Conservation (phyloP, 2,888 invertebrate genomes). For the Philereme transversata region DNA sequence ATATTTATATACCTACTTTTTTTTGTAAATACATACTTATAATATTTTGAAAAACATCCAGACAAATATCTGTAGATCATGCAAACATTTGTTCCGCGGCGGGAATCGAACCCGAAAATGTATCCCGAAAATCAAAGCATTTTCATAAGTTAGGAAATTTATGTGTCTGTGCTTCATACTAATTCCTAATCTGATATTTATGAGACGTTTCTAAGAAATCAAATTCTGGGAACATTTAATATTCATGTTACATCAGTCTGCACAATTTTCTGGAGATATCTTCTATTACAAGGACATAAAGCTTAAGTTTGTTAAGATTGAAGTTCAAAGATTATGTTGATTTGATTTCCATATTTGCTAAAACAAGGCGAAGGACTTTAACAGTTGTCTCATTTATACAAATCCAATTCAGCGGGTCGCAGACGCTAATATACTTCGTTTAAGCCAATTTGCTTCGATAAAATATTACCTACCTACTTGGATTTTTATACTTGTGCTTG, state of each 20-base stretch:
- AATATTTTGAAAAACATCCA: no score
- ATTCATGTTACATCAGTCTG: background rate
- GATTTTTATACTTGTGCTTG: no score
- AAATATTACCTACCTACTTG: no score
- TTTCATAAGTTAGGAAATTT: no score
- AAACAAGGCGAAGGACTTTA: background rate
- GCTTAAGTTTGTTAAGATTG: constrained; percentile 3
- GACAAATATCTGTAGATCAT: no score
- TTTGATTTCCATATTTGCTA: constrained; percentile 16
- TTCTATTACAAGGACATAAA: background rate
- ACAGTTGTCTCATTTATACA: background rate
- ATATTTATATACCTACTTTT: no score
- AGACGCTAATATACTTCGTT: constrained; percentile 6
- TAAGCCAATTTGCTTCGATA: background rate
- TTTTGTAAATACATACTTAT: no score
- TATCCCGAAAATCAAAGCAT: no score
- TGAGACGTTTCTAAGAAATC: background rate
- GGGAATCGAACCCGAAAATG: no score
- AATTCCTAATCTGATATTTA: background rate
- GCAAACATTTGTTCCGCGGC: no score
- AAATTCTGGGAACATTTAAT: background rate
- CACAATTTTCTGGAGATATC: background rate
- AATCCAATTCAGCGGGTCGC: constrained; percentile 4
- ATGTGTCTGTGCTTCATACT: no score
- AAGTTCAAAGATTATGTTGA: background rate